These are phyloP conservation scores for Teinopalpus imperialis DNA, from an alignment of 2,888 invertebrate genomes.

Conservation along the genomic window DNA sequence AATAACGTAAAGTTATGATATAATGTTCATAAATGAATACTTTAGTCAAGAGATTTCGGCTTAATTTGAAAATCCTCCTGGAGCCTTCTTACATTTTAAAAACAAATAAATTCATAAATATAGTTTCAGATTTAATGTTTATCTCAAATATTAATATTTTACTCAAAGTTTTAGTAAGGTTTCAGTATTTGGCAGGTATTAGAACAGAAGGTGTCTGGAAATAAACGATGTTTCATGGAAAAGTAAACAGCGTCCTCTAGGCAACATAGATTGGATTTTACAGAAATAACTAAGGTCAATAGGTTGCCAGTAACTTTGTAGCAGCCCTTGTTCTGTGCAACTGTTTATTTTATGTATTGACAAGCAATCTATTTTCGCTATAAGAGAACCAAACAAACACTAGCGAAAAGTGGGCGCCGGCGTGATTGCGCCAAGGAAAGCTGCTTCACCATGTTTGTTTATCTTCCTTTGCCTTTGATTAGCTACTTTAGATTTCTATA, in stretches of 20 bases:
- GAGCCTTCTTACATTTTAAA: too few relatives aligned
- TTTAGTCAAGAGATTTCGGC: too few relatives aligned
- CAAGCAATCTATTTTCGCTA: constrained; percentile 67
- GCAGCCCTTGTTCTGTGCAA: constrained; percentile 51
- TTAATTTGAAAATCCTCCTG: too few relatives aligned
- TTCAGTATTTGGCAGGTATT: too few relatives aligned
- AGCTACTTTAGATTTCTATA: constrained; percentile 38
- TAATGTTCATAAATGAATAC: too few relatives aligned
- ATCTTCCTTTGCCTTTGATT: constrained; percentile 63
- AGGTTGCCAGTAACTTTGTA: constrained; percentile 47
- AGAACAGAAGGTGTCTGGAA: too few relatives aligned
- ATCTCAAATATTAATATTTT: too few relatives aligned
- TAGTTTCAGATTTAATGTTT: too few relatives aligned
- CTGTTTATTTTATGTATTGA: constrained; percentile 67
- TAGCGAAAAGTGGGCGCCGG: constrained; percentile 42
- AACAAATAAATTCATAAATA: too few relatives aligned
- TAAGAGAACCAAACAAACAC: constrained; percentile 64
- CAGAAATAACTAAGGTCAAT: constrained; percentile 32
- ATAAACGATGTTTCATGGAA: constrained; percentile 4
- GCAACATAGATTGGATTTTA: constrained; percentile 11
- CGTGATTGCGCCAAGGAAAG: constrained; percentile 68
- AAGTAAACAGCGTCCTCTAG: not conserved
- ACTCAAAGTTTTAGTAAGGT: too few relatives aligned
- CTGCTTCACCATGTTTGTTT: constrained; percentile 53
- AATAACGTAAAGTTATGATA: too few relatives aligned